Conservation (phyloP, 1,140 invertebrate species). For the Homarus americanus region DNA sequence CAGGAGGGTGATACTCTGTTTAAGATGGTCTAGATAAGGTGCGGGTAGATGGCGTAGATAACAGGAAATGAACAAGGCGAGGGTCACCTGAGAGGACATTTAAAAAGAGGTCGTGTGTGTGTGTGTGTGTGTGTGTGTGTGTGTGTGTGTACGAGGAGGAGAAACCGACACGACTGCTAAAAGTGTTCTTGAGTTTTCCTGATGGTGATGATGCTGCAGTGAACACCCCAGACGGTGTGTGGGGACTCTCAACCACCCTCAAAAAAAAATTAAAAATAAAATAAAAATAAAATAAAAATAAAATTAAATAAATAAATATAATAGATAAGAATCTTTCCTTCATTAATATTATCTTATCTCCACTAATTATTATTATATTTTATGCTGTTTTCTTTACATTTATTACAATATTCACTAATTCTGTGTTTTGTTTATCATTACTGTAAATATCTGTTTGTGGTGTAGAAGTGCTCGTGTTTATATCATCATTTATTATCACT, state of each 20-base stretch:
- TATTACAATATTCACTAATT: not conserved
- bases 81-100: conserved; percentile 12
- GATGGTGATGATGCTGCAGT: not conserved
- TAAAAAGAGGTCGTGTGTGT: not conserved
- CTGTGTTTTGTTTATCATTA: not conserved
- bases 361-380: not conserved
- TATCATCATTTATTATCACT: not conserved
- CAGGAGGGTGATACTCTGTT: conserved; percentile 1
- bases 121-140: not conserved
- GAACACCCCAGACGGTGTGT: no score
- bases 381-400: not conserved
- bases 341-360: not conserved
- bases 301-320: no score
- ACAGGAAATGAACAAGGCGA: not conserved
- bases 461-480: not conserved
- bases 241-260: no score
- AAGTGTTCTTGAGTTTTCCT: not conserved
- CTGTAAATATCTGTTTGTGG: not conserved
- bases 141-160: not conserved
- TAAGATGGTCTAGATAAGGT: conserved; percentile 1
- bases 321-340: no score
- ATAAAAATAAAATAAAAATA: no score
- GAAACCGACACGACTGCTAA: not conserved
- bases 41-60: conserved; percentile 13
- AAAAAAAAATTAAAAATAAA: no score